phyloP scores from a whole-genome alignment of 2,888 invertebrate species.

The Agrilus cyanescens region DNA sequence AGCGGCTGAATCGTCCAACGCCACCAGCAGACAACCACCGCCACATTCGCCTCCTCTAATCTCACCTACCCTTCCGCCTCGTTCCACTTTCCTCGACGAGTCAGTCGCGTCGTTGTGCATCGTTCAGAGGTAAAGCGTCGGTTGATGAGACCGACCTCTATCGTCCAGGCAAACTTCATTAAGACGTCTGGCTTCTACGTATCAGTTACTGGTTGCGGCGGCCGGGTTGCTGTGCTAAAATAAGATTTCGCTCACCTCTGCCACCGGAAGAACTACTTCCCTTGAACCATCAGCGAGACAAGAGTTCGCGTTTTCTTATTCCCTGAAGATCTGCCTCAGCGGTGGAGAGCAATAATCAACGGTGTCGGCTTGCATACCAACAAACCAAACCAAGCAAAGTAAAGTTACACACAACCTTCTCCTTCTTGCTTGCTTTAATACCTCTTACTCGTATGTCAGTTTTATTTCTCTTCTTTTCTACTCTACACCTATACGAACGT shows the following conservation, averaged over 20 bases:
- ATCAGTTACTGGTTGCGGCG: slow-evolving; percentile 19
- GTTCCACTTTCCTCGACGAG: too few species aligned
- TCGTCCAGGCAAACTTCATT: slow-evolving; percentile 29
- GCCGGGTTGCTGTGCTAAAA: slow-evolving; percentile 24
- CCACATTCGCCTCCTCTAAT: too few species aligned
- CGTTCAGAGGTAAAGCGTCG: slow-evolving; percentile 1
- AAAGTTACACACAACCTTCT: too few species aligned
- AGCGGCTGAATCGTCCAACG: too few species aligned
- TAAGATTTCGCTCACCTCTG: slow-evolving; percentile 34
- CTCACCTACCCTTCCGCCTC: too few species aligned
- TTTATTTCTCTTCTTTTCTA: too few species aligned
- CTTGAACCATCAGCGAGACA: slow-evolving; percentile 17
- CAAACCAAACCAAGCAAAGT: neutral
- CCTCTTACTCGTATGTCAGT: too few species aligned
- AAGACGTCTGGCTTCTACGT: slow-evolving; percentile 34
- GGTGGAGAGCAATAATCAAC: slow-evolving; percentile 20
- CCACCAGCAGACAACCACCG: too few species aligned
- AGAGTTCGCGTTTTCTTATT: slow-evolving; percentile 13
- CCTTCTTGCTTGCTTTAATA: too few species aligned
- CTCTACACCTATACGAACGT: too few species aligned
- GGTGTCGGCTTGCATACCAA: slow-evolving; percentile 21
- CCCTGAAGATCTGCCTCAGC: slow-evolving; percentile 24
- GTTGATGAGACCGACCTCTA: slow-evolving; percentile 19
- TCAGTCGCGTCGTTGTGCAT: too few species aligned
- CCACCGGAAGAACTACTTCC: slow-evolving; percentile 20